Conservation (phyloP, 1,140 invertebrate genomes). For the Phymorhynchus buccinoides region DNA sequence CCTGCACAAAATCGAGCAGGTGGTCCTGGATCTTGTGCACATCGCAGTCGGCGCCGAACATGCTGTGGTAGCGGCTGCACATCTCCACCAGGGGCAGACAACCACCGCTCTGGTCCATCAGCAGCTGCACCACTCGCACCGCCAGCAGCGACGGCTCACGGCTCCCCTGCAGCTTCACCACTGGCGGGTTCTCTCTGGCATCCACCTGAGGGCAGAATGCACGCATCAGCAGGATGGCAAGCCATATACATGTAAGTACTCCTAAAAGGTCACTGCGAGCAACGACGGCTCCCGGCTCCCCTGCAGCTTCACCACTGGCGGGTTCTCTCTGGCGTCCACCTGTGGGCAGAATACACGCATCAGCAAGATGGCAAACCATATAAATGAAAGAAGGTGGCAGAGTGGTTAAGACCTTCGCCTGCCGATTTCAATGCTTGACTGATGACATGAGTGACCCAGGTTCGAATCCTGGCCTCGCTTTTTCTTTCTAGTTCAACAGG, state of each 20-base stretch:
- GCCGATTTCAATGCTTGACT: no score
- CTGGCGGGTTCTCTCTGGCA: constrained; percentile 53
- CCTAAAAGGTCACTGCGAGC: no score
- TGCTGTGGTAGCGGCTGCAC: constrained; percentile 73
- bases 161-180: constrained; percentile 59
- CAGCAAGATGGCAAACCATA: background rate
- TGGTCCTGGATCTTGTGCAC: constrained; percentile 75
- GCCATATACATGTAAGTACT: no score
- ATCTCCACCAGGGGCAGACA: constrained; percentile 75
- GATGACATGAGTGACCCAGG: no score
- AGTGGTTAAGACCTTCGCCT: no score
- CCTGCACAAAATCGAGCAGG: constrained; percentile 75
- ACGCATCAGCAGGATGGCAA: no score
- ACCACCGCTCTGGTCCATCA: constrained; percentile 77
- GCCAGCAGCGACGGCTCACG: constrained; percentile 70
- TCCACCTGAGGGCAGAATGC: constrained; percentile 46
- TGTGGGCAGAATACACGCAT: no score
- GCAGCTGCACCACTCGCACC: constrained; percentile 76
- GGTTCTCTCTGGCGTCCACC: constrained; percentile 56
- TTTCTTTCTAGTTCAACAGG: no score
- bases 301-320: constrained; percentile 58
- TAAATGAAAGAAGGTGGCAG: background rate
- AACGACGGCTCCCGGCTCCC: constrained; percentile 62
- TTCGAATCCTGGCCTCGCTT: no score
- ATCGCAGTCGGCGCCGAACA: constrained; percentile 74